phyloP scores from a whole-genome alignment of 2,113 vertebrate species.

The Phrynosoma platyrhinos region DNA sequence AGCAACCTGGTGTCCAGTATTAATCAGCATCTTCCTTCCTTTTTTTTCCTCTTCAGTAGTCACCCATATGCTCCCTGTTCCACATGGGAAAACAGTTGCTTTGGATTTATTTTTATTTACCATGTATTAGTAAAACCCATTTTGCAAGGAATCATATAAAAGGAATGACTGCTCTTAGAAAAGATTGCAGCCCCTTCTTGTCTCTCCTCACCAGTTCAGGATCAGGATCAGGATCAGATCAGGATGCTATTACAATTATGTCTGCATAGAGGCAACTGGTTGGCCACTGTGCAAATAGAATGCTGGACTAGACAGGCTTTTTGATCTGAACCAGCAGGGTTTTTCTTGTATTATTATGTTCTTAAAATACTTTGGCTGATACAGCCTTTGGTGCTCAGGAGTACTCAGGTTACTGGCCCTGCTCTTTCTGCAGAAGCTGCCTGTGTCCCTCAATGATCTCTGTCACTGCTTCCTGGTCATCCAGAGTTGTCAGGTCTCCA shows the following conservation, averaged over 20 bases:
- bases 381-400: background rate
- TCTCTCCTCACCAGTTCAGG: no score
- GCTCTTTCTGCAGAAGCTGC: constrained; percentile 45
- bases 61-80: background rate
- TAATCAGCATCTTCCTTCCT: background rate
- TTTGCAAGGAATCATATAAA: background rate
- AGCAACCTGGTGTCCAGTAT: background rate
- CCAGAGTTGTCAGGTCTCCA: constrained; percentile 83
- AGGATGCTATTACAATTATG: no score
- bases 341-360: background rate
- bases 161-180: background rate
- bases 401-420: constrained; percentile 32
- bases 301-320: background rate
- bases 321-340: background rate
- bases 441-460: constrained; percentile 77
- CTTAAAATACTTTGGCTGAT: background rate
- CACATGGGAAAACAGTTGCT: background rate
- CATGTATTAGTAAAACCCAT: no score
- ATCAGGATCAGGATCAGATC: no score
- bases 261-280: background rate
- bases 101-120: no score
- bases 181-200: background rate
- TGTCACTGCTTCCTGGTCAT: constrained; percentile 73
- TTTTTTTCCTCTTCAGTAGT: background rate
- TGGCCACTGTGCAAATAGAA: background rate